Evolutionary conservation across 2,888 invertebrate species (phyloP), one percentile per base, ranked within the genome.

Genomic region (Rhamphomyia laevipes): DNA sequence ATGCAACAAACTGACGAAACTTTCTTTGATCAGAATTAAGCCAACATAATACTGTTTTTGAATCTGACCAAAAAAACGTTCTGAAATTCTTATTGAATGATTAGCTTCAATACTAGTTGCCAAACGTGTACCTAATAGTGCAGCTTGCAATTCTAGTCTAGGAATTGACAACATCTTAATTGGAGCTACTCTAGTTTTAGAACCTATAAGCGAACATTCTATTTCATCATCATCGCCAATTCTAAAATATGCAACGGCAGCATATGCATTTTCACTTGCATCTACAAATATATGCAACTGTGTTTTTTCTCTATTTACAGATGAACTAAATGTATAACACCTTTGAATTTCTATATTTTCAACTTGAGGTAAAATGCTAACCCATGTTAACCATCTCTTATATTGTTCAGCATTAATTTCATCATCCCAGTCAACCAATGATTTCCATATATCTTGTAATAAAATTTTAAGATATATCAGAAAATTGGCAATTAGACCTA

Each of bases 401-500:
- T 50, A 50, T 21, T 61, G 13, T 11, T 31, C 23, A n/a, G 11
- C 15, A 2, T 27, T 15, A 11, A 49, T 46, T 12, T 17, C 9
- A 11, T 50, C 48, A 27, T 47, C 48, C 46, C 52, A 50, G 10
- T 46, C 37, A 9, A 27, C 38, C 11, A n/a, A 33, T 11, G 27
- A 31, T 1, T 41, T 33, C 49, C 49, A 52, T 16, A 61, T 56
- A 7, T 59, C 51, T 42, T 61, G 59, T 13, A 62, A 49, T 2
- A 63, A 13, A 1, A 60, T 54, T 52, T 57, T 56, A 4, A 54
- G 48, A 13, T 52, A 41, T 1, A 61, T 47, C 1, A 56, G 50
- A 5, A 58, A 55, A 2, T 59, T 57, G 1, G 51, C 47, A 2
- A 62, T 47, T 1, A 61, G 48, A 6, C 61, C 63, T 0, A 62